phyloP scores from a whole-genome alignment of 2,888 invertebrate species.

The Lepas anatifera region DNA sequence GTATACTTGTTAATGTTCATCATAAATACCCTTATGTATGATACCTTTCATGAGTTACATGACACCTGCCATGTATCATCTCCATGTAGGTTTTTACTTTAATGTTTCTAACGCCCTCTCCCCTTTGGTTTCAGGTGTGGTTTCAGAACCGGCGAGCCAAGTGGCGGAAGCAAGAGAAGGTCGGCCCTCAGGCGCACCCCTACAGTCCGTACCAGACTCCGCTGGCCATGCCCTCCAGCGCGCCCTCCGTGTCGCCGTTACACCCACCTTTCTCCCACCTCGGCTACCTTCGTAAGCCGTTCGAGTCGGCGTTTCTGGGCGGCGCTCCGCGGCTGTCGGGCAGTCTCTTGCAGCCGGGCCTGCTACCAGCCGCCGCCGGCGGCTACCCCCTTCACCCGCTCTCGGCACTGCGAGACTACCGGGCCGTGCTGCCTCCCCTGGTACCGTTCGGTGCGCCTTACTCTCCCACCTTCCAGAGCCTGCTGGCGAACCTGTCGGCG shows the following conservation, averaged over 20 bases:
- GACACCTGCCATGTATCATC: too few relatives aligned
- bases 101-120: too few relatives aligned
- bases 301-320: constrained; percentile 4
- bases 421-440: constrained; percentile 19
- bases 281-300: constrained; percentile 20
- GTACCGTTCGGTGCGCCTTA: constrained; percentile 16
- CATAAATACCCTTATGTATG: too few relatives aligned
- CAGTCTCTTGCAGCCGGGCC: constrained; percentile 17
- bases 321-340: not conserved
- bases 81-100: too few relatives aligned
- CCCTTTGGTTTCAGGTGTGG: constrained; percentile 23
- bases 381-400: constrained; percentile 18
- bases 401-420: constrained; percentile 21
- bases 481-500: constrained; percentile 64
- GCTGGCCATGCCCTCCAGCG: constrained; percentile 19
- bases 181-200: constrained; percentile 24
- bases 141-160: constrained; percentile 27
- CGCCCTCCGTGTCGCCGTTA: constrained; percentile 20
- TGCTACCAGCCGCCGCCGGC: constrained; percentile 21
- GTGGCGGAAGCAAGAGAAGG: constrained; percentile 27
- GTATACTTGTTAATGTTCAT: too few relatives aligned
- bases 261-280: constrained; percentile 23
- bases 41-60: too few relatives aligned
- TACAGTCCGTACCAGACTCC: constrained; percentile 23
- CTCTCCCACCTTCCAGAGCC: constrained; percentile 59